Base-by-base conservation (phyloP, 2,888 invertebrate species). In the Oligia fasciuncula region DNA sequence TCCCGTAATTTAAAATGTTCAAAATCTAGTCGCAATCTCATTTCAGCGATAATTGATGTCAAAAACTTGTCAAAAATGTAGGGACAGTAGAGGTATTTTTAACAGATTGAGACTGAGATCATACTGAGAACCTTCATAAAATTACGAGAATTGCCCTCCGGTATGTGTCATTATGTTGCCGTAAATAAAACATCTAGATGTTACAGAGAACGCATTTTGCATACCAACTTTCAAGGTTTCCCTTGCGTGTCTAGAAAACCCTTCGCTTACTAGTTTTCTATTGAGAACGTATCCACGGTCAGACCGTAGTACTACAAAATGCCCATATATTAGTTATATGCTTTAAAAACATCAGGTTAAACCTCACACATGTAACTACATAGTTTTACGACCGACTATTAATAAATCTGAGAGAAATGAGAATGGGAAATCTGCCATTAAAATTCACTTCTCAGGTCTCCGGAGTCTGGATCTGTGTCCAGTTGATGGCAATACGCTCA, bases 121-220 rank as follows among this genome's bases (percentile, higher is more conserved):
- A 43, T 0, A 9, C 43, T 43, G 8, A 8, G 43, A 43, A 43
- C 43, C 9, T 43, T 43, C 43, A 9, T 46, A 9, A 46, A 46
- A 46, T 46, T 46, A 46, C 9, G 9, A 11, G 46, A 46, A 9
- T 46, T 11, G 9, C 9, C 9, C 9, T 9, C 46, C 13, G 11
- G 14, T 69, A 35, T 19, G 17, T 51, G 51, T 19, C 51, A 54
- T 46, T 49, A 35, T 49, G 35, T 46, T 77, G 11, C 46, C 46
- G 5, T 40, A 57, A 49, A 77, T 29, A 54, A 51, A 73, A 51
- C 51, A 29, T 40, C 19, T 63, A 63, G 49, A 73, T n/a, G 8
- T 46, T 77, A 57, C 54, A 76, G 19, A 57, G n/a, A 77, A 77
- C 43, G n/a, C 23, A 65, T 46, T 43, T 75, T 46, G 17, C 29